Percentiles rank a stretch among this genome's conserved stretches.
These are phyloP conservation scores for Sinopyrophorus schimmeli DNA, from an alignment of 2,888 invertebrate species.

Conservation along the genomic window DNA sequence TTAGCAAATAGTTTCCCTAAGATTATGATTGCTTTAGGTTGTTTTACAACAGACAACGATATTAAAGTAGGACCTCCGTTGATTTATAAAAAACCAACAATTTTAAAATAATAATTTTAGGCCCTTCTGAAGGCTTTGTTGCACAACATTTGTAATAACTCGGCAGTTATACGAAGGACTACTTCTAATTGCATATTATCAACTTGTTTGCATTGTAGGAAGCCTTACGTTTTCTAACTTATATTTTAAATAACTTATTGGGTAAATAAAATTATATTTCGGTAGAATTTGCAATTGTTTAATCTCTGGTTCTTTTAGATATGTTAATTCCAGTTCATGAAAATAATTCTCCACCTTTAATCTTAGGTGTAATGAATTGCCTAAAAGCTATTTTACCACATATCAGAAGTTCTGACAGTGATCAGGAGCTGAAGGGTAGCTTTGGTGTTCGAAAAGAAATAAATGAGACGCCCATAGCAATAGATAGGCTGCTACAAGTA, in stretches of 20 bases:
- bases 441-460: conserved; percentile 47
- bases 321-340: conserved; percentile 47
- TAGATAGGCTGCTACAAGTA: conserved; percentile 53
- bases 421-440: conserved; percentile 46
- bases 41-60: conserved; percentile 72
- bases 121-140: conserved; percentile 69
- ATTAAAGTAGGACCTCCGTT: conserved; percentile 67
- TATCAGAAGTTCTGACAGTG: conserved; percentile 45
- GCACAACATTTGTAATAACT: conserved; percentile 63
- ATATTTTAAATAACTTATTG: conserved; percentile 67
- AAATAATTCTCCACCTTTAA: conserved; percentile 55
- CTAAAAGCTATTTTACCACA: conserved; percentile 67
- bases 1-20: conserved; percentile 65
- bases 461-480: conserved; percentile 43
- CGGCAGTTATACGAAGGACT: conserved; percentile 79
- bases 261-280: conserved; percentile 51
- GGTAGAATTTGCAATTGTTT: background rate
- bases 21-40: conserved; percentile 68
- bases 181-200: conserved; percentile 79
- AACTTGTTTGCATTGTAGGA: conserved; percentile 77
- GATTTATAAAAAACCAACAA: too few species aligned
- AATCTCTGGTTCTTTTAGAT: conserved; percentile 45
- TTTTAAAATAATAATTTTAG: conserved; percentile 51
- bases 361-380: conserved; percentile 70
- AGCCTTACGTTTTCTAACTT: conserved; percentile 65